phyloP scores from a whole-genome alignment of 2,888 invertebrate species.

The Xiphydria camelus region DNA sequence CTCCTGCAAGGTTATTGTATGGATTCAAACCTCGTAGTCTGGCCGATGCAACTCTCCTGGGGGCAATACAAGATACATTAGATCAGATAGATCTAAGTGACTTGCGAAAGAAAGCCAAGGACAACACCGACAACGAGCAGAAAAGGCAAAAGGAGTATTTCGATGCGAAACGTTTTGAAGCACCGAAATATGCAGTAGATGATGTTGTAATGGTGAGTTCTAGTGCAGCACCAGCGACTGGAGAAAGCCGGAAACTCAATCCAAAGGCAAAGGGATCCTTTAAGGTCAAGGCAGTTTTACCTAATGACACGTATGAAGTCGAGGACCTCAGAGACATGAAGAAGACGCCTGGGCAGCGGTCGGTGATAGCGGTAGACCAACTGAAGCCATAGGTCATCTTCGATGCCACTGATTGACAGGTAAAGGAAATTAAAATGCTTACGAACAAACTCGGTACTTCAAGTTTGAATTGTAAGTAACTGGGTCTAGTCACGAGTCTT shows the following conservation, averaged over 20 bases:
- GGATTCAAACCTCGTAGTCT: constrained; percentile 15
- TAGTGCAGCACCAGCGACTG: constrained; percentile 23
- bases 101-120: constrained; percentile 13
- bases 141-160: constrained; percentile 10
- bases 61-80: constrained; percentile 13
- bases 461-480: too few species aligned
- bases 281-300: constrained; percentile 6
- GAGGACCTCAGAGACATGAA: constrained; percentile 15
- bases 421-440: too few species aligned
- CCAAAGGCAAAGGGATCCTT: constrained; percentile 6
- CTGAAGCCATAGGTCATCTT: constrained; percentile 8
- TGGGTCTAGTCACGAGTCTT: too few species aligned
- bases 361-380: constrained; percentile 24
- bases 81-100: constrained; percentile 18
- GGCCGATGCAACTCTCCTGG: constrained; percentile 14
- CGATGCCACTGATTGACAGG: too few species aligned
- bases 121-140: constrained; percentile 13
- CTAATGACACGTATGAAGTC: constrained; percentile 6
- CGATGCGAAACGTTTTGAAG: constrained; percentile 13
- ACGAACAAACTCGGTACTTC: too few species aligned
- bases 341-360: constrained; percentile 20
- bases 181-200: constrained; percentile 13
- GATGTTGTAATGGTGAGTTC: constrained; percentile 28
- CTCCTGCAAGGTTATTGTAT: constrained; percentile 6
- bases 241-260: constrained; percentile 26